phyloP scores from a whole-genome alignment of 2,888 invertebrate genomes.

The Napeogenes inachia region DNA sequence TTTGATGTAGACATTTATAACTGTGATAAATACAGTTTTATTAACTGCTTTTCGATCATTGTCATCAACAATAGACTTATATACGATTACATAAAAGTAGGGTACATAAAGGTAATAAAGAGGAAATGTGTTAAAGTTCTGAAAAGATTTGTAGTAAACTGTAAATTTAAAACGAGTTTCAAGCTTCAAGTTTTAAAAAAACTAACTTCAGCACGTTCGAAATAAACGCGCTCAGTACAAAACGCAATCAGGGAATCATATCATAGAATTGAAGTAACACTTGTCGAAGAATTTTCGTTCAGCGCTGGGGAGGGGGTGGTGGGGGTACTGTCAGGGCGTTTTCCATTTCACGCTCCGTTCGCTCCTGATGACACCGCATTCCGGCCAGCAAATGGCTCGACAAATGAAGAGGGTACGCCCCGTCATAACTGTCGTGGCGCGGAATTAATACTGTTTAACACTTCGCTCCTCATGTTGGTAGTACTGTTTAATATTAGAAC shows the following conservation, averaged over 20 bases:
- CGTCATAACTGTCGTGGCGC: conserved; percentile 70
- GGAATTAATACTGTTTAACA: conserved; percentile 63
- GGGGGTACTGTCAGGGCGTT: conserved; percentile 68
- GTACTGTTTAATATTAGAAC: not conserved
- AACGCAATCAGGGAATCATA: conserved; percentile 35
- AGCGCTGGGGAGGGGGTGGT: conserved; percentile 48
- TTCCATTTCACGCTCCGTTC: conserved; percentile 77
- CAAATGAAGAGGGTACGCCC: conserved; percentile 75
- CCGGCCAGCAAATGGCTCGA: conserved; percentile 73
- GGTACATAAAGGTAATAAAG: too few relatives aligned
- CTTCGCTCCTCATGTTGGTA: conserved; percentile 11
- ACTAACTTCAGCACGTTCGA: conserved; percentile 2
- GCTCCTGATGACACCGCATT: conserved; percentile 75
- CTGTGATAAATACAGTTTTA: too few relatives aligned
- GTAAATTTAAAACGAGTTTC: too few relatives aligned
- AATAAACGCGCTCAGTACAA: conserved; percentile 15
- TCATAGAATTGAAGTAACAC: conserved; percentile 25
- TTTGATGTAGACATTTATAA: too few relatives aligned
- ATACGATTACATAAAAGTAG: too few relatives aligned
- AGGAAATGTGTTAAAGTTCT: too few relatives aligned
- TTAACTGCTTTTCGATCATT: too few relatives aligned
- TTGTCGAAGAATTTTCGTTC: conserved; percentile 59
- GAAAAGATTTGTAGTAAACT: too few relatives aligned
- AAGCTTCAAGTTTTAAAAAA: not conserved
- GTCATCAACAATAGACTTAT: too few relatives aligned